Conservation (phyloP, 2,888 invertebrate genomes). For the Ormyrus pomaceus region DNA sequence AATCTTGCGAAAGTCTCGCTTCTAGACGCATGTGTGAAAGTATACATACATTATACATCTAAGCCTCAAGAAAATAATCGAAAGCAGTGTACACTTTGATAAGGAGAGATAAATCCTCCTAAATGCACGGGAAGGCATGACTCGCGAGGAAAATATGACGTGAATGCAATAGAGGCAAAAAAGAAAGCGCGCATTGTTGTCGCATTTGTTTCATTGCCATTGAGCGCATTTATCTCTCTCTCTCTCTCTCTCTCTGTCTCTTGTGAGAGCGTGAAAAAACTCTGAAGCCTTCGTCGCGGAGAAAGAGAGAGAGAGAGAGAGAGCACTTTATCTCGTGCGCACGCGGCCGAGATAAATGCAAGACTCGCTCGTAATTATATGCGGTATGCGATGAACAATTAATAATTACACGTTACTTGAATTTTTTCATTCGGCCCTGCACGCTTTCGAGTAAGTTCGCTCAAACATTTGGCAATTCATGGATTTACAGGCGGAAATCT, state of each 20-base stretch:
- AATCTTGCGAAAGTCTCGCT: too few relatives aligned
- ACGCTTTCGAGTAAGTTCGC: too few relatives aligned
- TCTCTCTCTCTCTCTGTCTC: neutral
- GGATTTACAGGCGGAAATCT: too few relatives aligned
- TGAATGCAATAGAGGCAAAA: slow-evolving; percentile 20
- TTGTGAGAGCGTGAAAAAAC: neutral
- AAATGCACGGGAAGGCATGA: neutral
- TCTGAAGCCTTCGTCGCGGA: slow-evolving; percentile 24
- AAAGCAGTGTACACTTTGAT: too few relatives aligned
- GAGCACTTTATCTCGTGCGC: neutral
- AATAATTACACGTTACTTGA: slow-evolving; percentile 34
- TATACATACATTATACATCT: too few relatives aligned
- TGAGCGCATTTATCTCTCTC: slow-evolving; percentile 45
- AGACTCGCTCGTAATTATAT: slow-evolving; percentile 27
- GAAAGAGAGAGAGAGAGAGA: neutral
- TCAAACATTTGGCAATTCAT: slow-evolving; percentile 17
- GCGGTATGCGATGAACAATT: slow-evolving; percentile 44
- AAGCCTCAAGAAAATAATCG: too few relatives aligned
- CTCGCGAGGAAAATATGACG: slow-evolving; percentile 36
- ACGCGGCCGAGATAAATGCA: neutral
- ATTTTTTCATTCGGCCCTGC: neutral
- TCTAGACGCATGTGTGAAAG: too few relatives aligned
- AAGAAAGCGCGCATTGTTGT: slow-evolving; percentile 31
- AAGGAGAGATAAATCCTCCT: too few relatives aligned
- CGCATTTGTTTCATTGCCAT: slow-evolving; percentile 53